A percentile compares a stretch with the other conserved stretches of the same genome.
These are phyloP conservation scores for silkworm (Bombyx mori) DNA, from an alignment of 1,140 invertebrate genomes.

Conservation along the genomic window ASM3026992v2 NC_085119.1:9645001-9645500, in stretches of 20 bases:
- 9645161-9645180: slow-evolving; percentile 30
- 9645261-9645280: slow-evolving; percentile 54
- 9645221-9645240: slow-evolving; percentile 60
- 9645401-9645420: slow-evolving; percentile 63
- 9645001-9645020: no score
- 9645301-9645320: slow-evolving; percentile 39
- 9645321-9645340: slow-evolving; percentile 59
- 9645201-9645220: slow-evolving; percentile 45
- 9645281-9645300: slow-evolving; percentile 26
- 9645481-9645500: slow-evolving; percentile 54
- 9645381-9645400: slow-evolving; percentile 47
- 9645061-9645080: slow-evolving; percentile 28
- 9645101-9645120: slow-evolving; percentile 40
- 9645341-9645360: slow-evolving; percentile 47
- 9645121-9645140: slow-evolving; percentile 56
- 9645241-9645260: slow-evolving; percentile 53
- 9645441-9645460: slow-evolving; percentile 48
- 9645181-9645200: slow-evolving; percentile 59
- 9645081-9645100: slow-evolving; percentile 29
- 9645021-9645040: neutral
- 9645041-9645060: slow-evolving; percentile 6
- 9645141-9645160: slow-evolving; percentile 45
- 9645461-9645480: slow-evolving; percentile 59
- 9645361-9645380: slow-evolving; percentile 47
- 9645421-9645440: slow-evolving; percentile 60